Conservation (phyloP, 2,797 vertebrate species). For the Notolabrus celidotus region DNA sequence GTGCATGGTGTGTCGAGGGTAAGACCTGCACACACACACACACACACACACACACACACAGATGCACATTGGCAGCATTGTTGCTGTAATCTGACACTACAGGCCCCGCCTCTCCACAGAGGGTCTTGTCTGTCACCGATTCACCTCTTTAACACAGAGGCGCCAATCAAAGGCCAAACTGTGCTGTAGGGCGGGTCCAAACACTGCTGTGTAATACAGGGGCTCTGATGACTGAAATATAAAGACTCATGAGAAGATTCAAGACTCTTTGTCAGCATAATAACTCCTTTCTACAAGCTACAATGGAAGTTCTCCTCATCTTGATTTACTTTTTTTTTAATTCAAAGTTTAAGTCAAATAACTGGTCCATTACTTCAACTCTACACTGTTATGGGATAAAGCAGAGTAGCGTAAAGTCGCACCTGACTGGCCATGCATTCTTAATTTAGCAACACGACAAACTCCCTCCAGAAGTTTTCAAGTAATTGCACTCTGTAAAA, state of each 20-base stretch:
- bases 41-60: constrained; percentile 22
- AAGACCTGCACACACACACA: neutral
- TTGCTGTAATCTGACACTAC: constrained; percentile 83
- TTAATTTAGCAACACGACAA: constrained; percentile 48
- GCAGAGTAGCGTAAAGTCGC: constrained; percentile 8
- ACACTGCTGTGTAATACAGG: neutral
- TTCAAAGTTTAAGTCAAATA: neutral
- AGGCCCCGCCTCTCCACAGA: constrained; percentile 63
- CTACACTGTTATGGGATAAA: neutral
- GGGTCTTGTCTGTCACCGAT: constrained; percentile 70
- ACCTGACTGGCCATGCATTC: constrained; percentile 16
- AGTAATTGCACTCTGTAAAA: constrained; percentile 56
- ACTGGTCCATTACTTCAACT: neutral
- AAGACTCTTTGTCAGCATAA: neutral
- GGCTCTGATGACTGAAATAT: neutral
- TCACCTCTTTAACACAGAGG: constrained; percentile 63
- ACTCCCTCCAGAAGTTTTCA: constrained; percentile 58
- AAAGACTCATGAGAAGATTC: neutral
- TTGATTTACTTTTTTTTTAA: neutral
- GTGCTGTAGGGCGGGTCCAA: constrained; percentile 21
- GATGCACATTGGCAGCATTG: constrained; percentile 59
- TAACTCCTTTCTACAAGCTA: neutral
- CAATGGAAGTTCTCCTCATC: neutral
- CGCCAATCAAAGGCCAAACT: constrained; percentile 69
- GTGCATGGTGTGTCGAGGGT: constrained; percentile 27